Conservation (phyloP, 2,113 vertebrate genomes). For the Protobothrops mucrosquamatus region DNA sequence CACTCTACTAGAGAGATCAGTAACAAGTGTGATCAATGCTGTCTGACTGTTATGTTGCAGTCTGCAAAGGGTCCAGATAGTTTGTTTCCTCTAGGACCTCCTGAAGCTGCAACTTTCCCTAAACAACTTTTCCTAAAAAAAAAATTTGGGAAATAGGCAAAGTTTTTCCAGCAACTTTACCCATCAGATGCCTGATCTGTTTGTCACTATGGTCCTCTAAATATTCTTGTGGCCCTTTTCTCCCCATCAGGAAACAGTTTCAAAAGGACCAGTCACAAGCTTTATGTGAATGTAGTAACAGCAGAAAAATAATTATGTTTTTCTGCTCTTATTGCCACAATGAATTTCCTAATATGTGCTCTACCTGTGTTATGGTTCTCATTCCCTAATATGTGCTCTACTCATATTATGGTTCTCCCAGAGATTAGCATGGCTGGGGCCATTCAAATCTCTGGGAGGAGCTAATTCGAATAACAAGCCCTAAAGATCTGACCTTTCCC, state of each 20-base stretch:
- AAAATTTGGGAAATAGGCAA: background rate
- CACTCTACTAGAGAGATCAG: background rate
- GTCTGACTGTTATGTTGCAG: background rate
- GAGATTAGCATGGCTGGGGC: background rate
- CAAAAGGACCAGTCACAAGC: background rate
- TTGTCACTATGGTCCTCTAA: background rate
- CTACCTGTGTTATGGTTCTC: background rate
- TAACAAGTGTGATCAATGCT: background rate
- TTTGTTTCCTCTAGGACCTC: background rate
- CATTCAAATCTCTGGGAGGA: background rate
- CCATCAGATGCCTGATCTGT: background rate
- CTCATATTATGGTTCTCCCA: background rate
- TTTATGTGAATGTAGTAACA: background rate
- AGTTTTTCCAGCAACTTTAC: background rate
- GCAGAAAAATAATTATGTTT: background rate
- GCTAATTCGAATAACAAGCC: background rate
- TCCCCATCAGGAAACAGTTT: background rate
- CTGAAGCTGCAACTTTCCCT: background rate
- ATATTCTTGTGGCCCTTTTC: background rate
- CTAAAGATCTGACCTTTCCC: background rate
- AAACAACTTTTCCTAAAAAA: background rate
- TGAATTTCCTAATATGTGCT: background rate
- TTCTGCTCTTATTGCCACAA: background rate
- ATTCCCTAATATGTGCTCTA: background rate
- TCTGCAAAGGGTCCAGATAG: background rate